phyloP scores from a whole-genome alignment of 2,888 invertebrate species.

The Eueremaeus valkanovi region DNA sequence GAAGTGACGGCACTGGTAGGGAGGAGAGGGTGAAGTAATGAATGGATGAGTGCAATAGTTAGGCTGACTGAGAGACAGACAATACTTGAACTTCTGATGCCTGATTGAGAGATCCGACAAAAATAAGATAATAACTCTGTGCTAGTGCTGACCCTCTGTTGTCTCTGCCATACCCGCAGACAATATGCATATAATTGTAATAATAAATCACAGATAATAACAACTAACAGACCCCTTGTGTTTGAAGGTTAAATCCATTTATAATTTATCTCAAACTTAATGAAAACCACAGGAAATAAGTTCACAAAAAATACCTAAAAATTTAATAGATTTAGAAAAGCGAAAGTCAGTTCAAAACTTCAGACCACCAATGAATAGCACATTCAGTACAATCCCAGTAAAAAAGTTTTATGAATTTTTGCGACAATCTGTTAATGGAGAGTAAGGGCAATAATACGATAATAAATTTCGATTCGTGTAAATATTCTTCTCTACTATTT shows the following conservation, averaged over 20 bases:
- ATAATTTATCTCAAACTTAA: slow-evolving; percentile 15
- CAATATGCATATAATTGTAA: slow-evolving; percentile 4
- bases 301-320: background rate
- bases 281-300: slow-evolving; percentile 32
- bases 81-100: background rate
- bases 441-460: background rate
- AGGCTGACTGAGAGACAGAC: background rate
- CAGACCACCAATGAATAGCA: background rate
- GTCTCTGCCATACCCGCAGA: background rate
- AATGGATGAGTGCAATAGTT: background rate
- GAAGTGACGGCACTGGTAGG: background rate
- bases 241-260: slow-evolving; percentile 6
- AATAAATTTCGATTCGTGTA: background rate
- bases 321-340: slow-evolving; percentile 1
- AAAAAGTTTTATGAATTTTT: no score
- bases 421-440: background rate
- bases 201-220: slow-evolving; percentile 25
- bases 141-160: background rate
- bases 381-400: no score
- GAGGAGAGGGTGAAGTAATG: background rate
- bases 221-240: background rate
- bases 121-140: background rate
- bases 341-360: slow-evolving; percentile 9
- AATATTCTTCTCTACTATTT: no score
- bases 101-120: background rate